phyloP scores from a whole-genome alignment of 1,140 invertebrate species.

The Planococcus citri region DNA sequence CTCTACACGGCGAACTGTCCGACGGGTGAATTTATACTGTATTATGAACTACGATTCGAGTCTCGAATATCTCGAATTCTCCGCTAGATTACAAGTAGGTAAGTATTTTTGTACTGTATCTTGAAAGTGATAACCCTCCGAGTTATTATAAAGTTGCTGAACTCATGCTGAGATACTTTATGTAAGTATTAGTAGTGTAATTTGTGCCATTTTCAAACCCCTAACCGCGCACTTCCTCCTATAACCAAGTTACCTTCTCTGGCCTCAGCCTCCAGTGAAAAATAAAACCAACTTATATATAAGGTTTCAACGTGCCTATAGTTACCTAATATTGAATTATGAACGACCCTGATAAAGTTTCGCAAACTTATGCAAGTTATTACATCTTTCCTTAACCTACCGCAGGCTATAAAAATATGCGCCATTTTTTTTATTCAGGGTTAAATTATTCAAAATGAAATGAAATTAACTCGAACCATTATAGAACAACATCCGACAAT shows the following conservation, averaged over 20 bases:
- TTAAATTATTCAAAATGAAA: constrained; percentile 18
- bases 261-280: background rate
- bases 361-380: background rate
- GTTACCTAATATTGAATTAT: background rate
- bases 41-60: too few relatives aligned
- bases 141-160: constrained; percentile 2
- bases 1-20: too few relatives aligned
- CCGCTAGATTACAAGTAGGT: too few relatives aligned
- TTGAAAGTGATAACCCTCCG: background rate
- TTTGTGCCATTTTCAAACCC: background rate
- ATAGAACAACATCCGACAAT: constrained; percentile 49
- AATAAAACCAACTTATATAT: background rate
- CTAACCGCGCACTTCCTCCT: background rate
- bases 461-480: constrained; percentile 38
- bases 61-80: background rate
- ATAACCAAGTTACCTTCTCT: background rate
- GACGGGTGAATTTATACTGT: too few relatives aligned
- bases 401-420: too few relatives aligned
- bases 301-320: background rate
- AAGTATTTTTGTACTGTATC: background rate
- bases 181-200: background rate
- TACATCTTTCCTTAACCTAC: too few relatives aligned
- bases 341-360: background rate
- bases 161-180: background rate
- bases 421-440: background rate